Percentiles rank a stretch among this genome's conserved stretches.
These are phyloP conservation scores for Drosophila bocki DNA, from an alignment of 1,140 invertebrate species.

Conservation along the genomic window DNA sequence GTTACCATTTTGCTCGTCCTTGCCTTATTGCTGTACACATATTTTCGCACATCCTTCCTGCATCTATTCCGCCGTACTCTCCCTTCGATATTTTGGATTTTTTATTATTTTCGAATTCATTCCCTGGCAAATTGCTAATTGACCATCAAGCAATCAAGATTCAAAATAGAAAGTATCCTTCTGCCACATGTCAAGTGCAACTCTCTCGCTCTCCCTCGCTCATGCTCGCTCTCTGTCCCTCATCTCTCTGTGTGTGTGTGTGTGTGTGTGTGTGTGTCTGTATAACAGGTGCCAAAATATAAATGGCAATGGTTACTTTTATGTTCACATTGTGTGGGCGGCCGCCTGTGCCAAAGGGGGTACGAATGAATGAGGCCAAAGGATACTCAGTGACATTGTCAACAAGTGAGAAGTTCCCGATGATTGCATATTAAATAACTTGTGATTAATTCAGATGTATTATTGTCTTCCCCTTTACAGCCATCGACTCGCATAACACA, in stretches of 20 bases:
- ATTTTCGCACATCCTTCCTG: slow-evolving; percentile 64
- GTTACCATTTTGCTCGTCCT: slow-evolving; percentile 53
- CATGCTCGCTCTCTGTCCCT: slow-evolving; percentile 13
- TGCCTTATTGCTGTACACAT: slow-evolving; percentile 53
- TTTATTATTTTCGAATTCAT: slow-evolving; percentile 53
- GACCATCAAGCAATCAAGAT: slow-evolving; percentile 71
- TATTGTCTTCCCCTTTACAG: slow-evolving; percentile 18
- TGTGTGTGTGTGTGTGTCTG: slow-evolving; percentile 42
- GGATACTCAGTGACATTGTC: slow-evolving; percentile 59
- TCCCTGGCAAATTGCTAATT: slow-evolving; percentile 73
- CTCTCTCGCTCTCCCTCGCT: slow-evolving; percentile 27
- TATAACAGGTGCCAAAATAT: slow-evolving; percentile 74
- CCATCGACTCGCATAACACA: slow-evolving; percentile 28
- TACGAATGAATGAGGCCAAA: slow-evolving; percentile 52
- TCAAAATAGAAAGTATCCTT: slow-evolving; percentile 66
- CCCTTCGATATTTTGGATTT: slow-evolving; percentile 35
- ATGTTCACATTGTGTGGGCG: slow-evolving; percentile 59
- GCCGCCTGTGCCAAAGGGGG: slow-evolving; percentile 15
- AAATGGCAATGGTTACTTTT: slow-evolving; percentile 68
- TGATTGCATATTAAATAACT: slow-evolving; percentile 43
- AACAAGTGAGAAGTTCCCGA: slow-evolving; percentile 64
- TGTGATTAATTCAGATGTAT: slow-evolving; percentile 16
- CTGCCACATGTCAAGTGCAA: slow-evolving; percentile 60
- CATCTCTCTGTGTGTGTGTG: slow-evolving; percentile 3
- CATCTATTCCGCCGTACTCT: slow-evolving; percentile 64